Evolutionary conservation across 92 coral and sea anemone species (phyloP).

Genomic region (Pocillopora grandis): DNA sequence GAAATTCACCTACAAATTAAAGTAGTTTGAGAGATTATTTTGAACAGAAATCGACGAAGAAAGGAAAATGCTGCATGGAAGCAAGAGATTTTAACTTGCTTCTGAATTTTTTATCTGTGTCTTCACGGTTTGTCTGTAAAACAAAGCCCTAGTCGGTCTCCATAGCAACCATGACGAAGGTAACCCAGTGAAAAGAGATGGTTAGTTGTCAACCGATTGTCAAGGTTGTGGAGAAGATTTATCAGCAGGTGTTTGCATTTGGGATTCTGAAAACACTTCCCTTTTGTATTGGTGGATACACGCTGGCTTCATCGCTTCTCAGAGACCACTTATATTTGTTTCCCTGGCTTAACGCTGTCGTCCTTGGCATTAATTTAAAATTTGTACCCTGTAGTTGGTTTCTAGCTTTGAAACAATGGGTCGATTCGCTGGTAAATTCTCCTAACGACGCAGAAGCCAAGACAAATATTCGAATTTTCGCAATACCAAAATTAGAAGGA

Average conservation of each 20-base stretch:
- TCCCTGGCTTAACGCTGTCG: slow-evolving; percentile 10
- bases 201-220: slow-evolving; percentile 14
- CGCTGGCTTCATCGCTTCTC: neutral
- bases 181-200: slow-evolving; percentile 17
- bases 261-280: slow-evolving; percentile 9
- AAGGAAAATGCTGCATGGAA: neutral
- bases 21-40: neutral
- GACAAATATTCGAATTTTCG: slow-evolving; percentile 41
- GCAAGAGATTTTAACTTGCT: neutral
- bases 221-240: slow-evolving; percentile 11
- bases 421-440: slow-evolving; percentile 34
- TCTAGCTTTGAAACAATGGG: neutral
- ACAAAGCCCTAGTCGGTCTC: slow-evolving; percentile 1
- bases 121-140: neutral
- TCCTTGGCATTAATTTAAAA: slow-evolving; percentile 6
- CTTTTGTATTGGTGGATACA: neutral
- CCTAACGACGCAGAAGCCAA: neutral
- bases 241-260: slow-evolving; percentile 19
- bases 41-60: neutral
- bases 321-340: slow-evolving; percentile 16
- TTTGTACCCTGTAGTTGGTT: neutral
- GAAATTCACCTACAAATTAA: neutral
- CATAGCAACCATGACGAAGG: slow-evolving; percentile 15
- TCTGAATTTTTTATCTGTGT: neutral
- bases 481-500: slow-evolving; percentile 33